Base-by-base conservation (phyloP, 92 coral and sea anemone genomes). In the Zoanthus gigantus region DNA sequence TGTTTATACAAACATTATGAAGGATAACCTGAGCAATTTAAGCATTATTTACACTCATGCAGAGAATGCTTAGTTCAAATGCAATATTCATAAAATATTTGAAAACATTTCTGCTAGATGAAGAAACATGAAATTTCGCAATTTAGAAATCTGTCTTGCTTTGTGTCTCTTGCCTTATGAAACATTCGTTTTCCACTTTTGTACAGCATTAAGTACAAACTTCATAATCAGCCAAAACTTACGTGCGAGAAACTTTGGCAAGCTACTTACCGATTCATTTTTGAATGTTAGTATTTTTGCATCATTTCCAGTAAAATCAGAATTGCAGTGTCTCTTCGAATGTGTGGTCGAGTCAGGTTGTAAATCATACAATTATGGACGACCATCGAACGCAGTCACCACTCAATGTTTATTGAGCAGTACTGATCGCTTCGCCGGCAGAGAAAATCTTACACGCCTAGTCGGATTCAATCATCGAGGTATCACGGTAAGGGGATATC, bases 271-370 rank as follows among this genome's bases (percentile, higher is more conserved):
- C 3, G 30, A 76, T 12, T 76, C 7, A 1, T 76, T 10, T 44
- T 63, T 76, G 13, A 76, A 76, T 34, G 63, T 34, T 44, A 76
- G 81, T 28, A 50, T 76, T 76, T 76, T 76, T 58, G 29, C 17
- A 45, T 50, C 46, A 76, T 76, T 61, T 50, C 12, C 72, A 17
- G 78, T 73, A 34, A 48, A 45, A 6, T 73, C 78, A 18, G 78
- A 73, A 34, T 28, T 73, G 32, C 56, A 73, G 47, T 73, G 78
- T 73, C 78, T 73, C 54, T 44, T 73, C 37, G 31, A 45, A 46
- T 73, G 78, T 73, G 78, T 42, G 7, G 78, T 30, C 9, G 44
- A 73, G 1, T 73, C 78, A 23, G 54, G 50, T 16, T 73, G 78
- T 30, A 1, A 6, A 7, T 73, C 78, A 30, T 73, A 44, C 23